Conservation (phyloP, 1,140 invertebrate species). For the Drosophila pandora region DNA sequence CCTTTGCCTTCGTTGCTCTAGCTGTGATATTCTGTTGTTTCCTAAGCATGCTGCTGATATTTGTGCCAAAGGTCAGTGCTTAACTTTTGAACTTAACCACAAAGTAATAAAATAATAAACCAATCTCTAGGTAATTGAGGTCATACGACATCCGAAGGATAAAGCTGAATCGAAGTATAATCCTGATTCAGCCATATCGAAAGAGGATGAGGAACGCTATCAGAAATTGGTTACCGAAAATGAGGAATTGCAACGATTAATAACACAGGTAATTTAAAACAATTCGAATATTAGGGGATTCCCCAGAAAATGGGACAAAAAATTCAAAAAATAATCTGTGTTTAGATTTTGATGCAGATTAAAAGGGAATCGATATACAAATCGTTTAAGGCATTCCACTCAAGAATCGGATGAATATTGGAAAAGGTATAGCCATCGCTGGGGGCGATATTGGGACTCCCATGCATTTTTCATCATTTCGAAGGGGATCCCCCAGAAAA, state of each 20-base stretch:
- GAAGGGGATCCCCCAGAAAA: too few species aligned
- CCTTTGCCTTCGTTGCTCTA: constrained; percentile 97
- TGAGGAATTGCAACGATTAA: constrained; percentile 97
- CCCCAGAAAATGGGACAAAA: too few species aligned
- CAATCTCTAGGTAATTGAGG: constrained; percentile 89
- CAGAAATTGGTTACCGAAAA: constrained; percentile 97
- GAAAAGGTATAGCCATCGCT: too few species aligned
- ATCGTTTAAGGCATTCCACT: too few species aligned
- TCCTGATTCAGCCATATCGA: constrained; percentile 93
- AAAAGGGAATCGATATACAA: too few species aligned
- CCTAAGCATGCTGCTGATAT: constrained; percentile 98
- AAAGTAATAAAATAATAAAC: neutral
- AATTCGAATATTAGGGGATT: too few species aligned
- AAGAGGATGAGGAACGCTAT: constrained; percentile 97
- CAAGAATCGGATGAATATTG: too few species aligned
- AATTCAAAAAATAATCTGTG: too few species aligned
- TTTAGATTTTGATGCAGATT: too few species aligned
- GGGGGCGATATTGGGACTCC: too few species aligned
- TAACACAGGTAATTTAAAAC: constrained; percentile 89
- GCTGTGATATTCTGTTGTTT: constrained; percentile 98
- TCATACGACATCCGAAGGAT: constrained; percentile 92
- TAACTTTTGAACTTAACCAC: too few species aligned
- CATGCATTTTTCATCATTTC: too few species aligned
- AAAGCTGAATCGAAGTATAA: constrained; percentile 93
- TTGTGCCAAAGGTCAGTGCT: constrained; percentile 94